Conservation (phyloP, 2,888 invertebrate genomes). For the Ichneumoninae sp. region DNA sequence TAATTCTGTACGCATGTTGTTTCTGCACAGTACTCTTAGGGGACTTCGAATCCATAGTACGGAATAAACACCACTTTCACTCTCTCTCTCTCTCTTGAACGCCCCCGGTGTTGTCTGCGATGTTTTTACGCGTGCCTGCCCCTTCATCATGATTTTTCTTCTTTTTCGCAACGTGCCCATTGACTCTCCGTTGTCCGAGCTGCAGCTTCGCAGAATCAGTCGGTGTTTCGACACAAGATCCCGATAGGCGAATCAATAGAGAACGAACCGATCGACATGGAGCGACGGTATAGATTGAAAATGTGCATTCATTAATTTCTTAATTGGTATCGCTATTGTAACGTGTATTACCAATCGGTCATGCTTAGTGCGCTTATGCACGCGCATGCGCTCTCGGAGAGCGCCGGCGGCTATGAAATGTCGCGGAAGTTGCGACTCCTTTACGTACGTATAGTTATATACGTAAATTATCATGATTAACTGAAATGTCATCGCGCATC, state of each 20-base stretch:
- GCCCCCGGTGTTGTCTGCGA: neutral
- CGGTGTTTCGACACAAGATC: constrained; percentile 40
- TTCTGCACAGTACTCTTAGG: too few relatives aligned
- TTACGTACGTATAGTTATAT: constrained; percentile 3
- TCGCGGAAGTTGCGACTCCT: constrained; percentile 36
- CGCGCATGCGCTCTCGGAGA: neutral
- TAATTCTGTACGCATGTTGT: too few relatives aligned
- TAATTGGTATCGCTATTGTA: constrained; percentile 39
- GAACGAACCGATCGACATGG: constrained; percentile 6
- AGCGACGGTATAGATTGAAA: neutral
- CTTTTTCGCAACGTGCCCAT: neutral
- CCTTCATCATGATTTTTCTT: constrained; percentile 7
- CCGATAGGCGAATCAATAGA: constrained; percentile 16
- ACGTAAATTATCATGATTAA: constrained; percentile 39
- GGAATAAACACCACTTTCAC: too few relatives aligned
- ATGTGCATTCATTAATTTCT: constrained; percentile 39
- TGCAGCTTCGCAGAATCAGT: neutral
- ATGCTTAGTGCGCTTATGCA: constrained; percentile 1
- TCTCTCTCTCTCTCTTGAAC: too few relatives aligned
- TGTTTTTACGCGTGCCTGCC: constrained; percentile 47
- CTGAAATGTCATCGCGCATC: constrained; percentile 50
- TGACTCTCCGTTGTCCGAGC: neutral
- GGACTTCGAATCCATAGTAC: too few relatives aligned
- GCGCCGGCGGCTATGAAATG: constrained; percentile 4
- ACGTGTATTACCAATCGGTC: constrained; percentile 28